These are phyloP conservation scores for Apostichopus leukothele DNA, from an alignment of 53 echinoderm and acorn worm species.

Conservation along the genomic window DNA sequence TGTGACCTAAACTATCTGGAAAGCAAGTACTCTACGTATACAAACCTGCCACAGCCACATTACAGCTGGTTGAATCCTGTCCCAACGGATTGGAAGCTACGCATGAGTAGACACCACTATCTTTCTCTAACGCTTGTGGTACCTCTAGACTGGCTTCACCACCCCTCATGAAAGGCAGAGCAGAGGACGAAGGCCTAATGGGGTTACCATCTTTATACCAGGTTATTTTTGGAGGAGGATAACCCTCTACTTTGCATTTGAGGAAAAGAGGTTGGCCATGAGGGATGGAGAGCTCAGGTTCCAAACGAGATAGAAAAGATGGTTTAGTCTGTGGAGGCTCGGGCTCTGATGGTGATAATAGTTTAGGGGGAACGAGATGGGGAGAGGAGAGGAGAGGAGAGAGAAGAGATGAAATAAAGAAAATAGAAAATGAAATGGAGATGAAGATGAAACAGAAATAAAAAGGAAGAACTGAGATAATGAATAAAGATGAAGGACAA, in stretches of 20 bases:
- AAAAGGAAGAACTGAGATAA: neutral
- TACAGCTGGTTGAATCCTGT: slow-evolving; percentile 37
- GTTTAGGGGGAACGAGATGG: neutral
- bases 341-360: slow-evolving; percentile 9
- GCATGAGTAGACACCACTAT: slow-evolving; percentile 61
- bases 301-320: slow-evolving; percentile 7
- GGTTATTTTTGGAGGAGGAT: slow-evolving; percentile 68
- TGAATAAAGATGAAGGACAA: neutral
- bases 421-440: neutral
- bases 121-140: slow-evolving; percentile 53
- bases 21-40: neutral
- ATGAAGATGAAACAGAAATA: neutral
- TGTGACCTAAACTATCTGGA: too few relatives aligned
- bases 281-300: slow-evolving; percentile 29
- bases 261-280: slow-evolving; percentile 65
- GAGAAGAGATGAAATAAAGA: neutral
- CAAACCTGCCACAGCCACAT: slow-evolving; percentile 46
- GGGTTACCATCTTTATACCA: slow-evolving; percentile 88
- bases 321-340: slow-evolving; percentile 38
- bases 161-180: slow-evolving; percentile 11
- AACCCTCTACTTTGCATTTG: slow-evolving; percentile 76
- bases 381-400: neutral
- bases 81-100: slow-evolving; percentile 61
- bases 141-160: slow-evolving; percentile 56
- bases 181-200: slow-evolving; percentile 53